Base-by-base conservation (phyloP, 2,113 vertebrate species). In the Mola mola region DNA sequence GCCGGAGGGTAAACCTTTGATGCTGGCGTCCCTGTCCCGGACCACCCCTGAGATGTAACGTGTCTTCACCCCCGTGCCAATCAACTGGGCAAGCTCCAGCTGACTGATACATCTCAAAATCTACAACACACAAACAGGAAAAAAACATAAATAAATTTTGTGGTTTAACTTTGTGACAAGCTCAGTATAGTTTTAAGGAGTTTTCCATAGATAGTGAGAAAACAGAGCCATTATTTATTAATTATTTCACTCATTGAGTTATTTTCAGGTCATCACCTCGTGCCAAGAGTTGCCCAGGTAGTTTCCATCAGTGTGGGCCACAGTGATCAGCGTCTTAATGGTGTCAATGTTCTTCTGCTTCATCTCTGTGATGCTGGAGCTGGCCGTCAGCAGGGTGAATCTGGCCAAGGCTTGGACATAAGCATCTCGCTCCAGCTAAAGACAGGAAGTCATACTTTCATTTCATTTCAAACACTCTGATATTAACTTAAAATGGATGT, bases 281-380 rank as follows among this genome's bases (percentile, higher is more conserved):
- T 98, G 97, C 97, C 97, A 99, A 41, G 97, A 99, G 86, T 94
- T 98, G 24, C 95, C 95, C 31, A 98, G 92, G 87, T 99, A 98
- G 90, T 99, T 99, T 55, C 97, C 97, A 6, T 99, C 97, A 0
- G 97, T 98, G 87, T 98, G 97, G 21, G 97, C 96, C 13, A 99
- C 96, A 0, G 95, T 98, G 83, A 99, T 99, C 20, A 99, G 94
- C 0, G 97, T 99, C 87, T 99, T 99, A 68, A 99, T 99, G 67
- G 97, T 98, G 87, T 99, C 96, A 0, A 98, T 99, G 89, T 99
- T 99, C 66, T 99, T 99, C 90, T 99, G 97, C 65, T 99, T 99
- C 97, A 99, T 99, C 82, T 99, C 97, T 1, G 97, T 99, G 88
- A 99, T 99, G 86, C 97, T 98, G 87, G 97, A 98, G 68, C 97